A percentile compares a stretch with the other conserved stretches of the same genome.
Evolutionary conservation across 2,113 vertebrate species (phyloP).

Genomic region (Neoarius graeffei): DNA sequence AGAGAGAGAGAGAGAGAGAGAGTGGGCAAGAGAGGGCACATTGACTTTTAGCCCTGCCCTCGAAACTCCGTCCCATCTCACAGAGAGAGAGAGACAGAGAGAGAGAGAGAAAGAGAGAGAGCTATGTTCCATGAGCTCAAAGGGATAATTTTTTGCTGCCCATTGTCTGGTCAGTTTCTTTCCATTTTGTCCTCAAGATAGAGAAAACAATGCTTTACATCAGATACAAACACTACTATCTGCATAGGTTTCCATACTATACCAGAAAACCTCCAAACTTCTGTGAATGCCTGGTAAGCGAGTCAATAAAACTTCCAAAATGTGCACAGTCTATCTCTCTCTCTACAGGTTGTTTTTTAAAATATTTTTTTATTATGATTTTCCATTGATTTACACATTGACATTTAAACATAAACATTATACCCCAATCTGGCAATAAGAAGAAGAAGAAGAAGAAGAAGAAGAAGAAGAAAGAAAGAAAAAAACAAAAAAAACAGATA

Average conservation of each 20-base stretch:
- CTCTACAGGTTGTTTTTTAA: too few species aligned
- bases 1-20: not conserved
- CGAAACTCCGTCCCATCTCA: not conserved
- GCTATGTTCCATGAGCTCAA: not conserved
- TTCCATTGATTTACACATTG: too few species aligned
- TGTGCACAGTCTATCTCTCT: not conserved
- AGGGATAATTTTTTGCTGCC: not conserved
- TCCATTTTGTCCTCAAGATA: not conserved
- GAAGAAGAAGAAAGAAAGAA: too few species aligned
- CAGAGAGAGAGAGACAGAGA: conserved; percentile 21
- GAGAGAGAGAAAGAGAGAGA: not conserved
- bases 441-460: too few species aligned
- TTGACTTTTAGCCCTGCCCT: conserved; percentile 29
- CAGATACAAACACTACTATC: not conserved
- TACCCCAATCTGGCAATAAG: too few species aligned
- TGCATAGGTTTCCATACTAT: not conserved
- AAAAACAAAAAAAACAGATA: too few species aligned
- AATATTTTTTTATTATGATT: too few species aligned
- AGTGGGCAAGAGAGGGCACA: conserved; percentile 37
- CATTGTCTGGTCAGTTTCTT: not conserved
- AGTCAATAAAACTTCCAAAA: not conserved
- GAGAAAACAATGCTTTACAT: not conserved
- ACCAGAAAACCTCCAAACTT: not conserved
- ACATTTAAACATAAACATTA: too few species aligned
- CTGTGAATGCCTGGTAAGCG: not conserved